phyloP scores from a whole-genome alignment of 2,888 invertebrate species.

The Anarsia innoxiella region DNA sequence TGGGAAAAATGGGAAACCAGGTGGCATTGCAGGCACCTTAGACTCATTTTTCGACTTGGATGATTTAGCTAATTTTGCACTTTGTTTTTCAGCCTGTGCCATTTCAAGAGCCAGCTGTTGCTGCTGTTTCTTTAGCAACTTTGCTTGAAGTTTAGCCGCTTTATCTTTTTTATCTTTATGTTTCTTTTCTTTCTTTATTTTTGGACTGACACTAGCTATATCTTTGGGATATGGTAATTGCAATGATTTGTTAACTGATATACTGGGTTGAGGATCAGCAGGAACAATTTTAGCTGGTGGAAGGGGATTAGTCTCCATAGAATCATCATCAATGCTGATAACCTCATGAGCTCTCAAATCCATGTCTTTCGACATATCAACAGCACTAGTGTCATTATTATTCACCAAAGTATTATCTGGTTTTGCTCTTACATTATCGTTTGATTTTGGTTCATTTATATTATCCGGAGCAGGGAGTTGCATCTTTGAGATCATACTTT shows the following conservation, averaged over 20 bases:
- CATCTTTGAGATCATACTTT: constrained; percentile 61
- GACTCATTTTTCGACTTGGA: constrained; percentile 60
- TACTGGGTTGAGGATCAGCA: constrained; percentile 43
- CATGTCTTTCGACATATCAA: constrained; percentile 67
- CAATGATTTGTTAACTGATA: constrained; percentile 62
- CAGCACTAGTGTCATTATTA: constrained; percentile 68
- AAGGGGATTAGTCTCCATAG: constrained; percentile 47
- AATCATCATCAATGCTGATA: constrained; percentile 67
- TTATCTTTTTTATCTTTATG: constrained; percentile 71
- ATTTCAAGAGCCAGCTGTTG: constrained; percentile 61
- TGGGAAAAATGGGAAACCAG: constrained; percentile 65
- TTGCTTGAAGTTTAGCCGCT: constrained; percentile 61
- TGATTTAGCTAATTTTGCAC: constrained; percentile 49
- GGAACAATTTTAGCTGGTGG: constrained; percentile 31
- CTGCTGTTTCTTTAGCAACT: constrained; percentile 63
- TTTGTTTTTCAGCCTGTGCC: constrained; percentile 54
- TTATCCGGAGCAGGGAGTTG: constrained; percentile 49
- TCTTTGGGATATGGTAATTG: constrained; percentile 68
- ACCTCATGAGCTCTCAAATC: constrained; percentile 69
- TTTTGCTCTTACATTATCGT: constrained; percentile 48
- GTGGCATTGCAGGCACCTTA: constrained; percentile 54
- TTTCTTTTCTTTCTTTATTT: constrained; percentile 76
- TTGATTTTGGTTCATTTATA: constrained; percentile 38
- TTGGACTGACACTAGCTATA: constrained; percentile 72
- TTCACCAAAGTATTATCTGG: constrained; percentile 59